A percentile compares a stretch with the other conserved stretches of the same genome.
phyloP scores from a whole-genome alignment of 2,797 vertebrate genomes.

The Pangasius krempfi region DNA sequence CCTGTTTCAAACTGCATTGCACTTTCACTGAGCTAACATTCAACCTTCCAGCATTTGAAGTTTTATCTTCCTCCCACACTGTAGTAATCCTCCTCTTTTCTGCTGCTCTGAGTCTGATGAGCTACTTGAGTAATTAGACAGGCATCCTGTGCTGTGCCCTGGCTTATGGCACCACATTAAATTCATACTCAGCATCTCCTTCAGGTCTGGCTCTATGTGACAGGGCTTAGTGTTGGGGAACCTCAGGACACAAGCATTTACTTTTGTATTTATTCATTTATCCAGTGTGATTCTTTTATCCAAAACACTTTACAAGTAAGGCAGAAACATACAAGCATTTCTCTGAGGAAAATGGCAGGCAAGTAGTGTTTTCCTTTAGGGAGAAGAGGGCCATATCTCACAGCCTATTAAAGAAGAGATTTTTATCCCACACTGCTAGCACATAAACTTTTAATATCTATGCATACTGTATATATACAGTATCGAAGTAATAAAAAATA shows the following conservation, averaged over 20 bases:
- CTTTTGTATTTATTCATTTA: slow-evolving; percentile 15
- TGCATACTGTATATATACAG: not conserved
- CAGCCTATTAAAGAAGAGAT: slow-evolving; percentile 20
- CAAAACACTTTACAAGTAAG: slow-evolving; percentile 20
- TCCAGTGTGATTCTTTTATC: not conserved
- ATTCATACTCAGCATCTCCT: slow-evolving; percentile 21
- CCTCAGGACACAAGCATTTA: slow-evolving; percentile 14
- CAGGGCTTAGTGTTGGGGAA: slow-evolving; percentile 17
- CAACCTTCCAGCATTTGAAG: slow-evolving; percentile 24
- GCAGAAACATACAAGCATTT: slow-evolving; percentile 1
- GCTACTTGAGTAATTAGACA: slow-evolving; percentile 56
- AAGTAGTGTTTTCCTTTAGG: slow-evolving; percentile 11
- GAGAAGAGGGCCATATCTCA: slow-evolving; percentile 10
- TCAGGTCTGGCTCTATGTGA: not conserved
- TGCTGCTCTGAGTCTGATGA: slow-evolving; percentile 44
- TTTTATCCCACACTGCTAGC: not conserved
- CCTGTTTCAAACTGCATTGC: not conserved
- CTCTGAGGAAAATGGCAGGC: slow-evolving; percentile 11
- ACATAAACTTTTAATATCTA: not conserved
- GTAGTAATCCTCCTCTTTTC: slow-evolving; percentile 32
- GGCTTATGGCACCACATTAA: slow-evolving; percentile 34
- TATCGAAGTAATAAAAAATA: not conserved
- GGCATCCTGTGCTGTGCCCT: slow-evolving; percentile 41
- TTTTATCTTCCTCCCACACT: slow-evolving; percentile 39
- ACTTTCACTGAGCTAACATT: not conserved